A percentile compares a stretch with the other conserved stretches of the same genome.
Evolutionary conservation across 1,140 invertebrate species (phyloP).

Genomic region (Cepaea nemoralis): DNA sequence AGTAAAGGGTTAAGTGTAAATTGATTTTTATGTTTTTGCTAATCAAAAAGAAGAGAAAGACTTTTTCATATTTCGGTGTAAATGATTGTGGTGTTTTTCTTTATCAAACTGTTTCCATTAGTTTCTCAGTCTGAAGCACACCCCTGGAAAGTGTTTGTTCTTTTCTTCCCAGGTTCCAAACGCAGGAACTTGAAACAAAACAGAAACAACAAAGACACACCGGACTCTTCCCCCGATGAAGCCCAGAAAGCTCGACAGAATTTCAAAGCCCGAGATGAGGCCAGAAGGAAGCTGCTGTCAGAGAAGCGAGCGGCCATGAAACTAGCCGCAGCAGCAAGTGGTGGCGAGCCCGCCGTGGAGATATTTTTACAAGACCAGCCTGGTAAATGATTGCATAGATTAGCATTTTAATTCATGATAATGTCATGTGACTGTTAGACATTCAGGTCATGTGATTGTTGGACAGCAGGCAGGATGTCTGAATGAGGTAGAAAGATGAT

Average conservation of each 20-base stretch:
- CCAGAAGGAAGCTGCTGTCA: constrained; percentile 84
- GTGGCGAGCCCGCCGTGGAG: constrained; percentile 55
- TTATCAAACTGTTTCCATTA: no score
- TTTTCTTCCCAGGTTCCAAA: constrained; percentile 53
- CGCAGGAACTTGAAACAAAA: constrained; percentile 53
- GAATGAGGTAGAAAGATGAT: no score
- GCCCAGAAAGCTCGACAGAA: constrained; percentile 73
- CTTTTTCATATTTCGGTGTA: no score
- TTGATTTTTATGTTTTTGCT: no score
- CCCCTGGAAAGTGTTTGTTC: constrained; percentile 7
- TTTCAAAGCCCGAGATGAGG: constrained; percentile 79
- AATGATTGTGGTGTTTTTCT: no score
- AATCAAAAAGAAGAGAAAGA: no score
- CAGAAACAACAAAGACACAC: constrained; percentile 56
- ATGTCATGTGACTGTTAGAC: no score
- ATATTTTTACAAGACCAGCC: constrained; percentile 59
- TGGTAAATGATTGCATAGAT: constrained; percentile 31
- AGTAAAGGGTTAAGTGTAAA: no score
- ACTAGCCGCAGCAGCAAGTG: constrained; percentile 63
- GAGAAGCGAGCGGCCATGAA: constrained; percentile 79
- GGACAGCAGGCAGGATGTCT: no score
- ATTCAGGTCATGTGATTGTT: no score
- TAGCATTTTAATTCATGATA: no score
- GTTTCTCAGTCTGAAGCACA: neutral
- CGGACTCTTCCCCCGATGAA: constrained; percentile 66